Evolutionary conservation across 2,797 vertebrate species (phyloP), one percentile per base, ranked within the genome.

Genomic region (Astyanax mexicanus): DNA sequence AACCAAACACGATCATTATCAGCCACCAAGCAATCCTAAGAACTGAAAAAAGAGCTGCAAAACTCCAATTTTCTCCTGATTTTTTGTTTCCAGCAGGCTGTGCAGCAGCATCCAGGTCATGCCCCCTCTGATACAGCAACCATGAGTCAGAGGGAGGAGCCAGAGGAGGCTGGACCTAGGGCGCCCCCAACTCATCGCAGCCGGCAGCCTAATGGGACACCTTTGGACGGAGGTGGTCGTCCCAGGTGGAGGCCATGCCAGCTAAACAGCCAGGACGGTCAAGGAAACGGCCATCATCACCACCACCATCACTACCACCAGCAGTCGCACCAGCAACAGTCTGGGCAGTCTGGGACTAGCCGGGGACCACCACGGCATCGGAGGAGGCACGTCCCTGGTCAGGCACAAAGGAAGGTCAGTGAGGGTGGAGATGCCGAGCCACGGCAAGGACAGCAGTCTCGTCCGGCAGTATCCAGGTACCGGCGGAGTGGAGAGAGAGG

Each of bases 231-330:
- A 47, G 72, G 72, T 42, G 74, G 74, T 58, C 88, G 13, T 67
- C 80, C 17, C 81, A 91, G 45, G 87, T 92, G 91, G 93, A 90
- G 93, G 74, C 92, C 92, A 0, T 93, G 93, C 57, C 93, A 94
- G 82, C 90, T 92, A 83, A 85, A 87, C 69, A 89, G 85, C 82
- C 90, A 88, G 47, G 92, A 94, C 1, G 88, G 90, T 75, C 72
- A 67, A 35, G 85, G 85, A 72, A 85, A 85, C 47, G 85, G 81
- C 52, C 88, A 89, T 58, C 86, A 89, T 12, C 88, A 88, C 37
- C 86, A 84, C 0, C 86, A 81, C 6, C 86, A 84, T 61, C 55
- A 79, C 37, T 49, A 79, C 38, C 74, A 67, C n/a, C 76, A 74
- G 15, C 80, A 80, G n/a, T 42, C 70, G 35, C 77, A 69, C 27